Conservation (phyloP, 2,888 invertebrate genomes). For the Protophormia terraenovae region DNA sequence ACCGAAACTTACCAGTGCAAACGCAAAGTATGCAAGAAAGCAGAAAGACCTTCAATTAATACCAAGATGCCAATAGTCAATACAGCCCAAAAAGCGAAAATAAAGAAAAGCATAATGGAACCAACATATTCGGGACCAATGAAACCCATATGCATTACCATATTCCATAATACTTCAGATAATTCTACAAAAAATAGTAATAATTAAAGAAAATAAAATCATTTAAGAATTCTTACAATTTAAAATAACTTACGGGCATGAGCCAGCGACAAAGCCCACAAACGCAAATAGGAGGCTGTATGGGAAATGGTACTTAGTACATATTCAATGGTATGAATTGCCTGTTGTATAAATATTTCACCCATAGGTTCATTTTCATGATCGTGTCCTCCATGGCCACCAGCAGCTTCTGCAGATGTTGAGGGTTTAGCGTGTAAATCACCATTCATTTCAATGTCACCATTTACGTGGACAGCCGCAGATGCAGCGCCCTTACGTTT, state of each 20-base stretch:
- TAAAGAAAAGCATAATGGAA: slow-evolving; percentile 88
- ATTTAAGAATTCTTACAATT: background rate
- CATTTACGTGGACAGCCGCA: slow-evolving; percentile 1
- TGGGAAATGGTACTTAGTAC: slow-evolving; percentile 97
- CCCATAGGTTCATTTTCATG: slow-evolving; percentile 86
- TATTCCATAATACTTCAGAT: slow-evolving; percentile 95
- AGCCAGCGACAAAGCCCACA: slow-evolving; percentile 98
- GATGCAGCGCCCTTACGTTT: slow-evolving; percentile 80
- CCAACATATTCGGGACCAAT: slow-evolving; percentile 85
- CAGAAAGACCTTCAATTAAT: slow-evolving; percentile 99
- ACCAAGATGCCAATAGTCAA: slow-evolving; percentile 97
- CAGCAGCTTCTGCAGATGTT: slow-evolving; percentile 40
- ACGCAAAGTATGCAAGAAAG: slow-evolving; percentile 98
- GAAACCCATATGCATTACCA: slow-evolving; percentile 92
- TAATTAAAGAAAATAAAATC: too few relatives aligned
- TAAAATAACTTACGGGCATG: slow-evolving; percentile 89
- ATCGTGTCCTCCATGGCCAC: slow-evolving; percentile 78
- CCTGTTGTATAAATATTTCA: slow-evolving; percentile 95
- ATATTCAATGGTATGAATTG: slow-evolving; percentile 98
- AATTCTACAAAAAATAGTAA: slow-evolving; percentile 86
- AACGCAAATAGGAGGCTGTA: slow-evolving; percentile 96
- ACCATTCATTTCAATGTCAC: slow-evolving; percentile 1
- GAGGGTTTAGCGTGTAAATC: background rate
- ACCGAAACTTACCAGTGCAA: slow-evolving; percentile 90
- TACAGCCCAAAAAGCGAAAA: slow-evolving; percentile 94